These are phyloP conservation scores for Alectura lathami DNA, from an alignment of 2,113 vertebrate genomes.

Conservation along the genomic window DNA sequence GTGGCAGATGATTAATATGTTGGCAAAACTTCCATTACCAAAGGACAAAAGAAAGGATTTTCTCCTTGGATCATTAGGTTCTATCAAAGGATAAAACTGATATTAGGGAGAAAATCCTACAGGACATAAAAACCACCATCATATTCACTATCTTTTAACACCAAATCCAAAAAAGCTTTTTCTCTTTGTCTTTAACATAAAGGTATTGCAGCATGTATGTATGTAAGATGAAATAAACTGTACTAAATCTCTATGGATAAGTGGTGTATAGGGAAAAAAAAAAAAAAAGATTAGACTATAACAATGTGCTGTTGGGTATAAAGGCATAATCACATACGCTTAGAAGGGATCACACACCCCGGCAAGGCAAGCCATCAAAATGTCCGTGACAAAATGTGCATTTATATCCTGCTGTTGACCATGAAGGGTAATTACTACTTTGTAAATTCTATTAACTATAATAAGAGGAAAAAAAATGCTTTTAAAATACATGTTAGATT, in stretches of 20 bases:
- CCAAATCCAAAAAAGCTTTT: not conserved
- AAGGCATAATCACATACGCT: not conserved
- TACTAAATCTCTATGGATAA: not conserved
- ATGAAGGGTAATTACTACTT: not conserved
- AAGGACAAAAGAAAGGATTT: not conserved
- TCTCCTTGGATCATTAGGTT: not conserved
- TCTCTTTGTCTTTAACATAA: not conserved
- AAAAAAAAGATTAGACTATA: not conserved
- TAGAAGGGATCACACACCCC: not conserved
- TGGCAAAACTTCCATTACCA: not conserved
- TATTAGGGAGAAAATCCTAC: not conserved
- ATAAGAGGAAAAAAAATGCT: not conserved
- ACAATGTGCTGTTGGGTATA: not conserved
- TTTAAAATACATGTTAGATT: not conserved
- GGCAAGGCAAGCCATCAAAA: not conserved
- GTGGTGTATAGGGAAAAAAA: not conserved
- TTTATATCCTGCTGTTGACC: not conserved
- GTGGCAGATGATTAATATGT: not conserved
- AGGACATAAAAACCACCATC: not conserved
- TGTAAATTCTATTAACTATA: not conserved
- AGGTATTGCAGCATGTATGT: fast-evolving
- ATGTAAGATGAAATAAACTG: not conserved
- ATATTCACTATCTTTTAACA: not conserved
- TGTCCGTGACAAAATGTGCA: not conserved
- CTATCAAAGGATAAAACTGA: not conserved